A percentile compares a stretch with the other conserved stretches of the same genome.
Evolutionary conservation across 2,888 invertebrate species (phyloP).

Genomic region (Ommatoiulus sabulosus): DNA sequence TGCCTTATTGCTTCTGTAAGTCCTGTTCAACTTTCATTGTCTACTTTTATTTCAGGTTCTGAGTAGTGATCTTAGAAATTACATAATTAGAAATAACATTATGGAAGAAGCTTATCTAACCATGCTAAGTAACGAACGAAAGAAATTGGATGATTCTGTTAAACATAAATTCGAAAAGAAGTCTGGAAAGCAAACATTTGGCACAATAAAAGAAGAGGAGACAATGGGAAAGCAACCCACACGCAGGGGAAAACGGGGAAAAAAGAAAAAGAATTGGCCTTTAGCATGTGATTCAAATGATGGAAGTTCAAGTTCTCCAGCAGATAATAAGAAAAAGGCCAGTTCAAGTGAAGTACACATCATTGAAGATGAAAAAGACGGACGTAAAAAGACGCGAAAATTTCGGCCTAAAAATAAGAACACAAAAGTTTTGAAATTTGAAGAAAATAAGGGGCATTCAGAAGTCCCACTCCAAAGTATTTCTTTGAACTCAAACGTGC

Average conservation of each 20-base stretch:
- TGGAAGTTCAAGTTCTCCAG: neutral
- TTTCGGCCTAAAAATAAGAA: neutral
- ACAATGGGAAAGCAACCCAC: conserved; percentile 34
- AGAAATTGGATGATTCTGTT: neutral
- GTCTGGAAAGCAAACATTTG: neutral
- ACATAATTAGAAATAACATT: conserved; percentile 54
- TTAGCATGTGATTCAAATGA: neutral
- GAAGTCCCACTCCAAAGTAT: neutral
- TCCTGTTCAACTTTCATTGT: neutral
- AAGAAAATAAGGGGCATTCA: neutral
- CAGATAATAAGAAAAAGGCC: neutral
- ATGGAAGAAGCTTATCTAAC: conserved; percentile 51
- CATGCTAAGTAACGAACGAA: conserved; percentile 21
- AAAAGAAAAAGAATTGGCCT: conserved; percentile 51
- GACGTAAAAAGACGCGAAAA: neutral
- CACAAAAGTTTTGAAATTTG: neutral
- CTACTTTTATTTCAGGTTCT: conserved; percentile 37
- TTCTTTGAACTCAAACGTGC: neutral
- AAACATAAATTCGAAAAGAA: conserved; percentile 22
- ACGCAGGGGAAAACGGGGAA: conserved; percentile 48
- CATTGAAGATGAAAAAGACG: neutral
- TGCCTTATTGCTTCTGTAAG: neutral
- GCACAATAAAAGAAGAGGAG: conserved; percentile 8
- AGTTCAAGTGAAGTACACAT: neutral
- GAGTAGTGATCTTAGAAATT: conserved; percentile 53